Percentiles rank a stretch among this genome's conserved stretches.
phyloP scores from a whole-genome alignment of 2,888 invertebrate species.

The Camponotus fellah region DNA sequence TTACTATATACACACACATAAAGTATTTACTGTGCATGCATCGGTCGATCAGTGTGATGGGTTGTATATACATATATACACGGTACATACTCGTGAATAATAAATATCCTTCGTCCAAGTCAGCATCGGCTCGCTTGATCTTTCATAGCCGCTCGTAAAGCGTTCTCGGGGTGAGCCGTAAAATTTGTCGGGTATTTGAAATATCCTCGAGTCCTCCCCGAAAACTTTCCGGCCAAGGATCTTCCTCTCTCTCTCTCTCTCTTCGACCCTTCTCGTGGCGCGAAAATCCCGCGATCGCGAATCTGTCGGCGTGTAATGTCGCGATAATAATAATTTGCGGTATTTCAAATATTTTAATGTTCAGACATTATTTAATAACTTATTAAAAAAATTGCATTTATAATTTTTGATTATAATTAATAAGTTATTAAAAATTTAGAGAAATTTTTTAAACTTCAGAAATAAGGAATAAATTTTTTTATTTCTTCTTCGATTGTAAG shows the following conservation, averaged over 20 bases:
- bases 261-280: background rate
- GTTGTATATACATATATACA: conserved; percentile 46
- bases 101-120: conserved; percentile 81
- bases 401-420: background rate
- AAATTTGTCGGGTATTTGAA: conserved; percentile 78
- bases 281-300: conserved; percentile 39
- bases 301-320: conserved; percentile 1
- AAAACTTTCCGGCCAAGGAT: conserved; percentile 56
- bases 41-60: background rate
- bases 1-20: conserved; percentile 1
- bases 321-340: background rate
- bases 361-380: background rate
- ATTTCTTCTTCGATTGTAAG: background rate
- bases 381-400: background rate
- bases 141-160: conserved; percentile 82
- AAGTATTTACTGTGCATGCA: background rate
- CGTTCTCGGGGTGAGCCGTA: conserved; percentile 74
- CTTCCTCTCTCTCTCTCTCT: background rate
- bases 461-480: background rate
- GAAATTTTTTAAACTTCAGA: background rate
- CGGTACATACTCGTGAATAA: conserved; percentile 75
- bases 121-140: conserved; percentile 81
- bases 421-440: background rate
- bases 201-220: conserved; percentile 62
- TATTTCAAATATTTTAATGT: background rate